phyloP scores from a whole-genome alignment of 2,797 vertebrate genomes.

The Hapalemur alaotrensis region DNA sequence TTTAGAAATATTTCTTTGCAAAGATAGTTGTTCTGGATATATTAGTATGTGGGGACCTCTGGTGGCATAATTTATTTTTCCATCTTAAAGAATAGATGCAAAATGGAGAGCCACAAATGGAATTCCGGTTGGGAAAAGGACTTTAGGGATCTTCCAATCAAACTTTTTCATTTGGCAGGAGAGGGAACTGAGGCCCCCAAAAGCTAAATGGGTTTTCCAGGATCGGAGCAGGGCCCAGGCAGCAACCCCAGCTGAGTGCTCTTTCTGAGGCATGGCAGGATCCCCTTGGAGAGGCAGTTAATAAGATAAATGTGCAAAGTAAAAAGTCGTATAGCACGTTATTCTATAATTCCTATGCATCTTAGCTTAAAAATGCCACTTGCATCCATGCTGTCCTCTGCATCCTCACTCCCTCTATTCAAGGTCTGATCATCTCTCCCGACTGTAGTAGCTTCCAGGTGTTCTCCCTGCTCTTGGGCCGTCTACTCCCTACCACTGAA shows the following conservation, averaged over 20 bases:
- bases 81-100: not conserved
- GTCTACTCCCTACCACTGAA: not conserved
- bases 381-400: fast-evolving
- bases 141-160: not conserved
- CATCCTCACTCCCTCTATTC: fast-evolving
- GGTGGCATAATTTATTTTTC: conserved; percentile 67
- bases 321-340: not conserved
- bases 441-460: not conserved
- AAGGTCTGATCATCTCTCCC: not conserved
- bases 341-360: not conserved
- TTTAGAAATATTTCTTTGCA: not conserved
- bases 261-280: fast-evolving
- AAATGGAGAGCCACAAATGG: not conserved
- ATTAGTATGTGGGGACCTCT: conserved; percentile 79
- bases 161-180: not conserved
- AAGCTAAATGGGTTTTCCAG: not conserved
- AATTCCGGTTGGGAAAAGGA: not conserved
- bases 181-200: not conserved
- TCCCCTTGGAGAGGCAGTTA: not conserved
- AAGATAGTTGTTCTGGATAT: not conserved
- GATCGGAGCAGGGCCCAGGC: not conserved
- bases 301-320: not conserved
- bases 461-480: not conserved
- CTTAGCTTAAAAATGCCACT: not conserved
- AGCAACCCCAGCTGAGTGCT: not conserved